phyloP scores from a whole-genome alignment of 2,113 vertebrate species.

The Channa argus region DNA sequence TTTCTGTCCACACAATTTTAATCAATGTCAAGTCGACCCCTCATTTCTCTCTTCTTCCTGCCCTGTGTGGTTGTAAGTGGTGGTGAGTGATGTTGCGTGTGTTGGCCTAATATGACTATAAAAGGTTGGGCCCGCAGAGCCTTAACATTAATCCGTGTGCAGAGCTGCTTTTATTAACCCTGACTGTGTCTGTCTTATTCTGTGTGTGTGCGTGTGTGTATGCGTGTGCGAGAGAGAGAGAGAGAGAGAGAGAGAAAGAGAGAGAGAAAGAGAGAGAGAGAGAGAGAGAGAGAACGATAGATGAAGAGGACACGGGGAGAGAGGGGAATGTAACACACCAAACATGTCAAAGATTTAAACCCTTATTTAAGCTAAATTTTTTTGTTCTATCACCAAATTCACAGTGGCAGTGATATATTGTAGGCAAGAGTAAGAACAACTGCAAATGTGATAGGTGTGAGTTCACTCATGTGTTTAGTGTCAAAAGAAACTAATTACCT shows the following conservation, averaged over 20 bases:
- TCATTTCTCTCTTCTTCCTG: slow-evolving; percentile 41
- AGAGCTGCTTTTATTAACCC: slow-evolving; percentile 75
- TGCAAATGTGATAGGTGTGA: slow-evolving; percentile 31
- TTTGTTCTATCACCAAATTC: background rate
- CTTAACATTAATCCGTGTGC: slow-evolving; percentile 68
- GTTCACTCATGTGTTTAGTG: slow-evolving; percentile 35
- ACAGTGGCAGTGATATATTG: slow-evolving; percentile 7
- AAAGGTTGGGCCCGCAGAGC: slow-evolving; percentile 73
- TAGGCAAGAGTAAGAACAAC: slow-evolving; percentile 3
- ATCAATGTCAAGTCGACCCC: slow-evolving; percentile 37
- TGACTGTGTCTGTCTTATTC: slow-evolving; percentile 58
- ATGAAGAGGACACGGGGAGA: slow-evolving; percentile 27
- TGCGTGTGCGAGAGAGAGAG: slow-evolving; percentile 17
- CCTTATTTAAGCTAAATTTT: slow-evolving; percentile 2
- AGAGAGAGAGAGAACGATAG: slow-evolving; percentile 34
- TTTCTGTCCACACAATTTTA: slow-evolving; percentile 28
- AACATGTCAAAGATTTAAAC: slow-evolving; percentile 1
- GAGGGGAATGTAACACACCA: background rate
- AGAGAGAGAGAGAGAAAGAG: background rate
- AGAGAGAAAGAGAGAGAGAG: slow-evolving; percentile 14
- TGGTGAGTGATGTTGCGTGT: slow-evolving; percentile 72
- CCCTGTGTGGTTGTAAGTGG: slow-evolving; percentile 37
- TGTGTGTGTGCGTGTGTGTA: slow-evolving; percentile 40
- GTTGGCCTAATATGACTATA: slow-evolving; percentile 78
- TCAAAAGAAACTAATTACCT: slow-evolving; percentile 69